Base-by-base conservation (phyloP, 2,888 invertebrate genomes). In the Acronicta psi region DNA sequence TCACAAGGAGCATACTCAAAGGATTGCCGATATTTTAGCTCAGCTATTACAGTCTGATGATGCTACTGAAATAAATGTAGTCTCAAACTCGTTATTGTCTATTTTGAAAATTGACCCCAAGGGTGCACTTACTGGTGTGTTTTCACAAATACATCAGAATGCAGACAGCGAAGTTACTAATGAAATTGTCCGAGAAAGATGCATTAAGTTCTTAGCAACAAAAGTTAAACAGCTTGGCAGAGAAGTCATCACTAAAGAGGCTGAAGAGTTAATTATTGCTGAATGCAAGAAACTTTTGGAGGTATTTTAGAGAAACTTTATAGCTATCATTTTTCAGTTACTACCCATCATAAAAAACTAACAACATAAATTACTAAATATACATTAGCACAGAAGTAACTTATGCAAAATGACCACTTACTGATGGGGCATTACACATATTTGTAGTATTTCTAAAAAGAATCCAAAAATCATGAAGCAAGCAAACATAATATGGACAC, bases 31-130 rank as follows among this genome's bases (percentile, higher is more conserved):
- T 86, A 98, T 99, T 65, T 94, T 99, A 60, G 97, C 98, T 6
- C 99, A 99, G 85, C 93, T 99, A 41, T 92, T 99, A 58, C 97
- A 98, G 85, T 96, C 98, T 18, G 97, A 98, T 69, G 98, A 99
- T 90, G 89, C 96, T 23, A 95, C 96, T 20, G 99, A 99, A 91
- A 94, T 98, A 67, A 96, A 96, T 85, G 96, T 98, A 69, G 98
- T 99, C 29, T 97, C 97, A 63, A 97, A 96, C 79, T 97, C 98
- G 0, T 94, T 99, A 51, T 94, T 97, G 75, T 95, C 97, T 29
- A 95, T 98, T 31, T 95, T 98, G 74, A 97, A 96, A 83, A 95
- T 95, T 80, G 96, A 97, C 82, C 95, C 97, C 0, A 95, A 96
- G 86, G 96, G 95, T 84, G 94, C 95, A 9, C 78, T 95, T 16